Evolutionary conservation across 2,113 vertebrate species (phyloP).

Genomic region (Pithys albifrons): DNA sequence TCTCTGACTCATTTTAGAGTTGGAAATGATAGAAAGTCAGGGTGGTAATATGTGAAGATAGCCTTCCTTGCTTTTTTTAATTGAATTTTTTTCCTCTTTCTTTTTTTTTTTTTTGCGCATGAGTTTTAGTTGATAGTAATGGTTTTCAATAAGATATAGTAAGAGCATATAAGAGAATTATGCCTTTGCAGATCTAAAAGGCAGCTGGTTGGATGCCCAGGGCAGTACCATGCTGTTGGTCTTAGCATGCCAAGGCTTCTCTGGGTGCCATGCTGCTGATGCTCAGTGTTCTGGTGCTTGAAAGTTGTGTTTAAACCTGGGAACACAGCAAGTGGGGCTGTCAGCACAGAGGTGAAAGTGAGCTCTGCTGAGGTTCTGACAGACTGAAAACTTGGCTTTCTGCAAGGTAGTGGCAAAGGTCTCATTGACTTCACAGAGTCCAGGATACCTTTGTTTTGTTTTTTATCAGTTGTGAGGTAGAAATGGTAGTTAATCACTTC

Average conservation of each 20-base stretch:
- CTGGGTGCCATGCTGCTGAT: background rate
- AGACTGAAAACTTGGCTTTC: background rate
- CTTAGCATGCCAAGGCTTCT: background rate
- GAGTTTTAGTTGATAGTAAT: background rate
- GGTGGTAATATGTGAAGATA: background rate
- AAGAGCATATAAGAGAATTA: background rate
- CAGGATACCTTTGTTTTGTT: background rate
- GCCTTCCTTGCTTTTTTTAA: background rate
- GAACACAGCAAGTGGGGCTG: background rate
- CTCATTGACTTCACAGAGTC: background rate
- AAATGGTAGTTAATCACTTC: background rate
- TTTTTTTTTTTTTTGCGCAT: rapidly evolving
- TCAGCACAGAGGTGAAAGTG: background rate
- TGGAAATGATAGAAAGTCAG: background rate
- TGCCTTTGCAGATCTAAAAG: background rate
- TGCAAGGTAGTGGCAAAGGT: background rate
- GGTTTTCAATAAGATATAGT: rapidly evolving
- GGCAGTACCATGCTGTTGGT: background rate
- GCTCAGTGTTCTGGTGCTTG: rapidly evolving
- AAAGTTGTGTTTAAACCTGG: background rate
- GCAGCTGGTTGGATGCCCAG: background rate
- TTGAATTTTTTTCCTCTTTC: rapidly evolving
- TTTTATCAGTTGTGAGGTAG: background rate
- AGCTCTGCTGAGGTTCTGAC: background rate
- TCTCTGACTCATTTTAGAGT: background rate